These are phyloP conservation scores for Ceratitis capitata DNA, from an alignment of 1,140 invertebrate genomes.

Conservation along the genomic window DNA sequence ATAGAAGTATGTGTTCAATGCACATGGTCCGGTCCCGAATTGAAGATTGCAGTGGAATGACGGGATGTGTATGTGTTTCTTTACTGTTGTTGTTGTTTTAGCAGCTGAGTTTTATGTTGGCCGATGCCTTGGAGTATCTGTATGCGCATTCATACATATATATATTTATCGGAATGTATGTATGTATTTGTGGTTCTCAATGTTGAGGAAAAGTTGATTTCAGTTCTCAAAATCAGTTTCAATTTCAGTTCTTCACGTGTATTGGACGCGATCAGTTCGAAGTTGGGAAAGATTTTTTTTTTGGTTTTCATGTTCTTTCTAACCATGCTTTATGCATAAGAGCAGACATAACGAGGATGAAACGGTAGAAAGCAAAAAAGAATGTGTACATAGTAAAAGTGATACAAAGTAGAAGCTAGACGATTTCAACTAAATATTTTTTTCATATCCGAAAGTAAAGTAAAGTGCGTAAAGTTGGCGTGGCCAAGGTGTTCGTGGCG, in stretches of 20 bases:
- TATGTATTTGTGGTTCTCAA: slow-evolving; percentile 17
- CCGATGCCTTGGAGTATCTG: background rate
- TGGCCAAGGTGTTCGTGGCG: background rate
- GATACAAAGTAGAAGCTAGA: background rate
- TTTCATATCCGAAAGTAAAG: too few species aligned
- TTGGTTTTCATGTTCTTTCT: too few species aligned
- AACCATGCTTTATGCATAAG: background rate
- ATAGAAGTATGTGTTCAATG: background rate
- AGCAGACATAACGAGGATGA: background rate
- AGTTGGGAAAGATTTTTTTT: too few species aligned
- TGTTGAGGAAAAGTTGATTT: slow-evolving; percentile 28
- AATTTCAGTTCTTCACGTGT: slow-evolving; percentile 36
- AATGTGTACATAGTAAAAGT: background rate
- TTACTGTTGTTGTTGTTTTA: background rate
- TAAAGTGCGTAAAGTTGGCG: background rate
- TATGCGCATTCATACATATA: too few species aligned
- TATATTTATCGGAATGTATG: too few species aligned
- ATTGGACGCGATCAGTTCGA: slow-evolving; percentile 15
- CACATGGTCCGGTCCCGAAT: background rate
- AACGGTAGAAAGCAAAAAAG: background rate
- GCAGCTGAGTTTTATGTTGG: background rate
- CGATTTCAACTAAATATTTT: too few species aligned
- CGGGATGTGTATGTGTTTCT: background rate
- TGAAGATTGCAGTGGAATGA: background rate
- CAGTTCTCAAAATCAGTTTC: slow-evolving; percentile 30